Evolutionary conservation across 1,140 invertebrate species (phyloP), one percentile per base, ranked within the genome.

Genomic region (Drosophila insularis): DNA sequence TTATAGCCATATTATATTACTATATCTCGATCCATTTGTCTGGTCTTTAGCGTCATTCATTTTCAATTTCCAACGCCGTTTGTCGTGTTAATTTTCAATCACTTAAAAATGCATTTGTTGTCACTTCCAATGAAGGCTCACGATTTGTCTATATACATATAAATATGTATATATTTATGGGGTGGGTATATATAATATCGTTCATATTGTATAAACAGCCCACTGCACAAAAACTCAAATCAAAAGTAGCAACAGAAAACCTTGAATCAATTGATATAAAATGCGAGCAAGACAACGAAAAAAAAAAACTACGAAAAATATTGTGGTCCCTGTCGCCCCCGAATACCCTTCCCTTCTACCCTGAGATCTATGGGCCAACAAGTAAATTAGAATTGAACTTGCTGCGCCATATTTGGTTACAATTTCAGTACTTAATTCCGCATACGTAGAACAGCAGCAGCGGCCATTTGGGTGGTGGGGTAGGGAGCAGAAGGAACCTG

Each of bases 371-470:
- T 76, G 66, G 68, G 68, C 74, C 74, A 76, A 13, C 40, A 89
- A 89, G 84, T 77, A 89, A 87, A 87, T 81, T 87, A 80, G 84
- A 89, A 89, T 89, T 89, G 84, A 89, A 89, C 84, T 89, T 89
- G 84, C 86, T 89, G 80, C 86, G 84, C 84, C 84, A 89, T 89
- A 89, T 89, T 89, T 74, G 84, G 84, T 89, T 89, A 89, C 84
- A 80, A 89, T 84, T 89, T 80, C 75, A 86, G 77, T 63, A 84
- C 74, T 89, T 89, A 89, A 89, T 89, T 89, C 84, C 84, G 84
- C 84, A 89, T 89, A 75, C 71, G 80, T 89, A 63, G 68, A 63
- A 55, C 69, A 35, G 32, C 32, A 35, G 32, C 32, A 35, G 11
- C 35, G 55, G 62, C 31, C 59, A 71, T 11, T 37, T 13, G 11